phyloP scores from a whole-genome alignment of 1,140 invertebrate genomes.

The Drosophila truncata region DNA sequence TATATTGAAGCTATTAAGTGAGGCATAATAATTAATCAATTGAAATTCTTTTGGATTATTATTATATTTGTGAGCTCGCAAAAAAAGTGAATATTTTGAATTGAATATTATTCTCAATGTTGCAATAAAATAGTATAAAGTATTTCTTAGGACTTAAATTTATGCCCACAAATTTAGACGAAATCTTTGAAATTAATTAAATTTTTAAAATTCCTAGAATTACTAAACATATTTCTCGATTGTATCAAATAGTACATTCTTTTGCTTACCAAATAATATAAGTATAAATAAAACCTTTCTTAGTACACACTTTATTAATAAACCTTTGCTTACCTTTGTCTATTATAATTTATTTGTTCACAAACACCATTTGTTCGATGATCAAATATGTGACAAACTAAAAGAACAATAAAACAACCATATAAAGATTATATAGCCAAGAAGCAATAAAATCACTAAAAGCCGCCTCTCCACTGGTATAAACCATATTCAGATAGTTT shows the following conservation, averaged over 20 bases:
- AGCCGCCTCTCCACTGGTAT: slow-evolving; percentile 1
- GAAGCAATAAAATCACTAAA: slow-evolving; percentile 18
- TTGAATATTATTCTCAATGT: too few relatives aligned
- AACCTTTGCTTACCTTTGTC: background rate
- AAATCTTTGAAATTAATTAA: background rate
- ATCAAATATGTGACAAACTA: slow-evolving; percentile 1
- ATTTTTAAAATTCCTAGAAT: background rate
- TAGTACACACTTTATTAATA: background rate
- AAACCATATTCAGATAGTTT: slow-evolving; percentile 14
- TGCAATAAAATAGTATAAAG: too few relatives aligned
- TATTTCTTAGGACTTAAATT: too few relatives aligned
- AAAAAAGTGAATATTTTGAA: too few relatives aligned
- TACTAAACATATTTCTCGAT: background rate
- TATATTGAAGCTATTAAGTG: too few relatives aligned
- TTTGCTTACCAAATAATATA: background rate
- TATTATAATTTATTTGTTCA: slow-evolving; percentile 2
- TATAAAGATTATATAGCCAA: background rate
- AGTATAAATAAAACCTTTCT: background rate
- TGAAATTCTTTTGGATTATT: too few relatives aligned
- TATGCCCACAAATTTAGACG: background rate
- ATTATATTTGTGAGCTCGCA: too few relatives aligned
- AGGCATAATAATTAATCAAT: too few relatives aligned
- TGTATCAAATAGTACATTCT: background rate
- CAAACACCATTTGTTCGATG: slow-evolving; percentile 1
- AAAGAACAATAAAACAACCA: slow-evolving; percentile 1